These are phyloP conservation scores for Hartigia nigra DNA, from an alignment of 2,888 invertebrate genomes.

Conservation along the genomic window DNA sequence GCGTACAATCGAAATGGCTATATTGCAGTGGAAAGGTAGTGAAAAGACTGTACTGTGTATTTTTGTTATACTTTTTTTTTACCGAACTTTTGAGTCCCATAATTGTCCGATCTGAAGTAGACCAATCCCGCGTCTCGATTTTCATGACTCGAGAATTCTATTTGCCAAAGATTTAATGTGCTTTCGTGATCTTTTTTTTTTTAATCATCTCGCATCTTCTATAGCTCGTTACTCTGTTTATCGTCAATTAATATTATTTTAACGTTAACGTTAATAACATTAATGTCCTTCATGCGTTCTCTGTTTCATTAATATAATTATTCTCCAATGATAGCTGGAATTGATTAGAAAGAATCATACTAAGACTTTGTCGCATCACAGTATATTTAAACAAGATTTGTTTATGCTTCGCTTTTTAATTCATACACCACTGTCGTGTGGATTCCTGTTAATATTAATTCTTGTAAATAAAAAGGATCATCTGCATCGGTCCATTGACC, in stretches of 20 bases:
- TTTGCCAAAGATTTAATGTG: background rate
- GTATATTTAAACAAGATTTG: background rate
- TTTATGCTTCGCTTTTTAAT: background rate
- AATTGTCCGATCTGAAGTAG: background rate
- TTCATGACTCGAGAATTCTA: background rate
- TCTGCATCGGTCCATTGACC: background rate
- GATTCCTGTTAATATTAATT: background rate
- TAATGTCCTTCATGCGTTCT: slow-evolving; percentile 4
- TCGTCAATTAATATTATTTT: slow-evolving; percentile 6
- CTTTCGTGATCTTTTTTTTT: background rate
- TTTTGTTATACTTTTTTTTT: background rate
- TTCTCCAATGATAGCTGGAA: background rate
- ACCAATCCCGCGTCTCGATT: background rate
- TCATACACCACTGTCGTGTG: background rate
- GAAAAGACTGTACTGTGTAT: background rate
- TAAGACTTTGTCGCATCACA: background rate
- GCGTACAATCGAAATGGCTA: background rate
- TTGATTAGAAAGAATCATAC: background rate
- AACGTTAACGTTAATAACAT: slow-evolving; percentile 1
- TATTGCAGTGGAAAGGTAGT: background rate
- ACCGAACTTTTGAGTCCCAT: background rate
- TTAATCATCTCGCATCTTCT: background rate
- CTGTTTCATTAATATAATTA: slow-evolving; percentile 10
- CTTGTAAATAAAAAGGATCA: background rate
- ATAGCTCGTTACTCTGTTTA: background rate